Evolutionary conservation across 2,797 vertebrate genomes (phyloP).

Genomic region (Australoheros facetus): DNA sequence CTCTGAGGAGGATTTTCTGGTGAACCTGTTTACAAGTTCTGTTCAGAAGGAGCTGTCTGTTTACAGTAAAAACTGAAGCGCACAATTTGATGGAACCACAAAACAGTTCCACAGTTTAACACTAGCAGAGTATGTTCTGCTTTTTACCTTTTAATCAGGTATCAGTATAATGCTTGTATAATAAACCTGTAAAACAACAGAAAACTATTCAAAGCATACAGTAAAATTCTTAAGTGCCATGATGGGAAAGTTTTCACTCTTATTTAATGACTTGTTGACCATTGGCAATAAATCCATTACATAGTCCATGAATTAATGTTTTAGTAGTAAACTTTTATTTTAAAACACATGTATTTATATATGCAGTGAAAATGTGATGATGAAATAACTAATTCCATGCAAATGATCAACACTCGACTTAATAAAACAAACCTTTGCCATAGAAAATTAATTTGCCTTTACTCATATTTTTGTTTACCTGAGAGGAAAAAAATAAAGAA

Average conservation of each 20-base stretch:
- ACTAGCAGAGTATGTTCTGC: neutral
- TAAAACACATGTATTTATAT: slow-evolving; percentile 18
- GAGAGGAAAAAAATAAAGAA: slow-evolving; percentile 9
- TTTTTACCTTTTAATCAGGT: neutral
- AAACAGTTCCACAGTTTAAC: neutral
- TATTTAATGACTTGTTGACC: neutral
- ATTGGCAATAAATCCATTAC: neutral
- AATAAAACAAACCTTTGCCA: slow-evolving; percentile 11
- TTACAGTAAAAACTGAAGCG: slow-evolving; percentile 77
- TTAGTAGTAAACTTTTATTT: slow-evolving; percentile 8
- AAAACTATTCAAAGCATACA: neutral
- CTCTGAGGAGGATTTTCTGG: slow-evolving; percentile 59
- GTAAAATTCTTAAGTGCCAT: neutral
- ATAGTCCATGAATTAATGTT: neutral
- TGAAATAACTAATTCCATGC: neutral
- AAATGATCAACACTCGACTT: neutral
- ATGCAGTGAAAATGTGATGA: slow-evolving; percentile 4
- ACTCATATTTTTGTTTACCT: neutral
- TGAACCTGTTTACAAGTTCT: slow-evolving; percentile 84
- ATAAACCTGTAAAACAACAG: neutral
- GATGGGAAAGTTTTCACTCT: neutral
- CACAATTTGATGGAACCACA: neutral
- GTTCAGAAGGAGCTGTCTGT: slow-evolving; percentile 84
- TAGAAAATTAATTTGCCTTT: neutral
- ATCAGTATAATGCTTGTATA: neutral